Evolutionary conservation across 92 coral and sea anemone species (phyloP).

Genomic region (Porites divaricata): DNA sequence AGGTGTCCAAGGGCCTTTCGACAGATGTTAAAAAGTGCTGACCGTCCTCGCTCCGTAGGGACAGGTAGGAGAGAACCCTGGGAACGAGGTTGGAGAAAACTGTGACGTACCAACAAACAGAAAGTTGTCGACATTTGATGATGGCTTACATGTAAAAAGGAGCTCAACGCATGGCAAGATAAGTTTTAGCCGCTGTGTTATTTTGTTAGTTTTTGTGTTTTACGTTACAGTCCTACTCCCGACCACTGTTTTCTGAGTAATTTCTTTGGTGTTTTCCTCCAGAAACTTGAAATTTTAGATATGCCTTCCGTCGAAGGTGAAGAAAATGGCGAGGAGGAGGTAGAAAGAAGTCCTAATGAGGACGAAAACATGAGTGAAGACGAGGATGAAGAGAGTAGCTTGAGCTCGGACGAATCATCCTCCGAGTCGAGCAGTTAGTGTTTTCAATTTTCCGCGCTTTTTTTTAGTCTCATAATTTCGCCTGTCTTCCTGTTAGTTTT

Average conservation of each 20-base stretch:
- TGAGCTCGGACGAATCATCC: constrained; percentile 95
- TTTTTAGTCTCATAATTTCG: neutral
- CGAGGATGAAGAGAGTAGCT: constrained; percentile 93
- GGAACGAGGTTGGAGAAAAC: too few relatives aligned
- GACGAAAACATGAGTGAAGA: constrained; percentile 99
- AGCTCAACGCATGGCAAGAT: constrained; percentile 25
- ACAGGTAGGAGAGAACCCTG: too few relatives aligned
- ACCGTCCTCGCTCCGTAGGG: too few relatives aligned
- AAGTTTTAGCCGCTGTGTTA: too few relatives aligned
- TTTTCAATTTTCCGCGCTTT: constrained; percentile 20
- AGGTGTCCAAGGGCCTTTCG: too few relatives aligned
- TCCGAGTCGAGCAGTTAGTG: constrained; percentile 73
- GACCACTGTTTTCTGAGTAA: too few relatives aligned
- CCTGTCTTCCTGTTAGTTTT: neutral
- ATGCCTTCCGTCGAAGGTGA: constrained; percentile 99
- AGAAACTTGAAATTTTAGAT: neutral
- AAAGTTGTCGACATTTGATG: neutral
- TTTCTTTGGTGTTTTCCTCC: neutral
- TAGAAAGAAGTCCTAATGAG: constrained; percentile 90
- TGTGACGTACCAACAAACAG: too few relatives aligned
- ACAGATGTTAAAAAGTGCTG: too few relatives aligned
- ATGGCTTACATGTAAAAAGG: neutral
- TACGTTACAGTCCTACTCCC: too few relatives aligned
- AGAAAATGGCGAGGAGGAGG: constrained; percentile 98
- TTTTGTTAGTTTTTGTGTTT: too few relatives aligned